Evolutionary conservation across 2,113 vertebrate species (phyloP).

Genomic region (Riparia riparia): DNA sequence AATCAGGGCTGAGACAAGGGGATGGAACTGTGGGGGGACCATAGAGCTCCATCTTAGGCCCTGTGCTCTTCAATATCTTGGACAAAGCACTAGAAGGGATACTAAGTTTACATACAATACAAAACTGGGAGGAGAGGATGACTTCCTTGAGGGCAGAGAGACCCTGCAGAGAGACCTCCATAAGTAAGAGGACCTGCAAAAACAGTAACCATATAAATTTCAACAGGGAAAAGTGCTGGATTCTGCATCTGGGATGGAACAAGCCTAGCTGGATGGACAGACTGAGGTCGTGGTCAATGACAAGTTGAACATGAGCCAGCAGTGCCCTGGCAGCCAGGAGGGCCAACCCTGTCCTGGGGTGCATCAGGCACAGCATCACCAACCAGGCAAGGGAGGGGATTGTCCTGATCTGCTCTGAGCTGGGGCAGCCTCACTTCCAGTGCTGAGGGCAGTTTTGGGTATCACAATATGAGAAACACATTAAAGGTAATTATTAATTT

Average conservation of each 20-base stretch:
- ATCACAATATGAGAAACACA: not conserved
- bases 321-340: not conserved
- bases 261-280: not conserved
- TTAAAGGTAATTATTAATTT: not conserved
- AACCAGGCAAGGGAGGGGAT: fast-evolving
- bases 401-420: not conserved
- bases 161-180: not conserved
- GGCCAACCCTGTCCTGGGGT: fast-evolving
- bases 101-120: not conserved
- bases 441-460: not conserved
- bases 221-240: fast-evolving
- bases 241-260: not conserved
- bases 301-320: not conserved
- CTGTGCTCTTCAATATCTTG: not conserved
- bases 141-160: not conserved
- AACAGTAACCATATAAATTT: not conserved
- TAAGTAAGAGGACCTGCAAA: not conserved
- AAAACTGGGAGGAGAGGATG: not conserved
- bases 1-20: not conserved
- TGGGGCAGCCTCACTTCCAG: fast-evolving
- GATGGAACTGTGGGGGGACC: not conserved
- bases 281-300: not conserved
- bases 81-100: not conserved
- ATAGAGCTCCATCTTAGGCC: not conserved
- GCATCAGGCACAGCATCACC: not conserved